Conservation (phyloP, 1,140 invertebrate genomes). For the Ceratina calcarata region DNA sequence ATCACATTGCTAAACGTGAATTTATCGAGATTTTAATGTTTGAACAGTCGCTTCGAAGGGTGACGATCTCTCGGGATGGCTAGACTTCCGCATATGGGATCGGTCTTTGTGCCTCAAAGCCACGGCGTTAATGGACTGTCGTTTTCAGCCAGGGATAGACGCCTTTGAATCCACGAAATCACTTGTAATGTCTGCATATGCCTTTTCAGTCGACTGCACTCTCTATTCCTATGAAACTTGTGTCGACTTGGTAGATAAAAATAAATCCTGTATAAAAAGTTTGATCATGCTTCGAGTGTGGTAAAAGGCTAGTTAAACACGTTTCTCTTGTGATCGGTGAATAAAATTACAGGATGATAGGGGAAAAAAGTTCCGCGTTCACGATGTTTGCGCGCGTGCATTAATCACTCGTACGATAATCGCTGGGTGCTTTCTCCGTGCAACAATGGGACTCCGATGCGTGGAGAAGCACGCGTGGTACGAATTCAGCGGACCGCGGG, state of each 20-base stretch:
- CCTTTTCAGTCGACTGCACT: too few species aligned
- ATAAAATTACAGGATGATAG: not conserved
- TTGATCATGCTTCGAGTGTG: too few species aligned
- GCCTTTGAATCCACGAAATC: constrained; percentile 35
- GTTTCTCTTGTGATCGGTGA: not conserved
- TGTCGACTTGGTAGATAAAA: too few species aligned
- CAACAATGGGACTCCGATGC: constrained; percentile 54
- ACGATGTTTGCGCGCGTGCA: constrained; percentile 16
- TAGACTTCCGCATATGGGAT: not conserved
- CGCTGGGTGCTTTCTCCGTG: constrained; percentile 55
- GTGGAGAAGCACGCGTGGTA: constrained; percentile 44
- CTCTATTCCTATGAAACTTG: not conserved
- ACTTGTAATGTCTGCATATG: constrained; percentile 10
- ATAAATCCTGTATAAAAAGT: too few species aligned
- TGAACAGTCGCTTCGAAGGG: not conserved
- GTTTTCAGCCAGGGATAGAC: not conserved
- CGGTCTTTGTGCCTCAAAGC: not conserved
- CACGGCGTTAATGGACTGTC: constrained; percentile 17
- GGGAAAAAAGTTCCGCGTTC: constrained; percentile 30
- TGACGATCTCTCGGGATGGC: not conserved
- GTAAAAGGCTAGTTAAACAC: too few species aligned
- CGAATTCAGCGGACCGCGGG: constrained; percentile 28
- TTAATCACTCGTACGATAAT: constrained; percentile 61
- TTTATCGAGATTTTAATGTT: not conserved
- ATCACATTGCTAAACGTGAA: not conserved